Evolutionary conservation across 92 coral and sea anemone species (phyloP).

Genomic region (Epizoanthus ramosus): DNA sequence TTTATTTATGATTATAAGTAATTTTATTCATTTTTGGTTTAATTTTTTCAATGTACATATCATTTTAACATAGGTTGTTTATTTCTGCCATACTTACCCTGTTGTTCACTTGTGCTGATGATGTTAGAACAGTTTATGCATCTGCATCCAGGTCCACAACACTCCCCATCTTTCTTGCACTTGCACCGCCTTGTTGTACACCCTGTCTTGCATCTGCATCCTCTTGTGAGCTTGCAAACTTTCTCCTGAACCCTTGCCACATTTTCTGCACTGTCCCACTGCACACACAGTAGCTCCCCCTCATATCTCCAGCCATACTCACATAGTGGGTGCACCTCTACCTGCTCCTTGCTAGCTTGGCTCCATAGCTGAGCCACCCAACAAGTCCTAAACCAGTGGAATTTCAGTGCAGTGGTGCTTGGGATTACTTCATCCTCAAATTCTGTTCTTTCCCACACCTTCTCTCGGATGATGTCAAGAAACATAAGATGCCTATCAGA

Average conservation of each 20-base stretch:
- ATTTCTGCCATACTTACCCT: too few relatives aligned
- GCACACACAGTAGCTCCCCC: neutral
- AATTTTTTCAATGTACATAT: too few relatives aligned
- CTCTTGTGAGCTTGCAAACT: neutral
- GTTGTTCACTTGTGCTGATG: too few relatives aligned
- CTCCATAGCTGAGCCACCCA: slow-evolving; percentile 1
- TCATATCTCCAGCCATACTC: neutral
- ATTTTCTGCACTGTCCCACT: slow-evolving; percentile 9
- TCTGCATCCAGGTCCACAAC: too few relatives aligned
- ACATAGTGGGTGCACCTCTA: neutral
- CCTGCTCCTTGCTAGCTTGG: neutral
- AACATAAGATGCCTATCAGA: neutral
- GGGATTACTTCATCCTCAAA: slow-evolving; percentile 9
- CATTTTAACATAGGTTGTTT: too few relatives aligned
- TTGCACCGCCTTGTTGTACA: too few relatives aligned
- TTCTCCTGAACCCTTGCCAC: neutral
- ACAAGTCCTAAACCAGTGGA: slow-evolving; percentile 12
- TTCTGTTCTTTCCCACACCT: slow-evolving; percentile 2
- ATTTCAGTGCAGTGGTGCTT: neutral
- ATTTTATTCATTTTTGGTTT: too few relatives aligned
- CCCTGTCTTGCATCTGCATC: slow-evolving; percentile 3
- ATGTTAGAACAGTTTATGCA: too few relatives aligned
- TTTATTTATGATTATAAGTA: too few relatives aligned
- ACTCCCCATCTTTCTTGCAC: too few relatives aligned
- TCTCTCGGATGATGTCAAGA: slow-evolving; percentile 13